Percentiles rank a stretch among this genome's conserved stretches.
Evolutionary conservation across 1,140 invertebrate genomes (phyloP).

Genomic region (Ceratosolen solmsi): DNA sequence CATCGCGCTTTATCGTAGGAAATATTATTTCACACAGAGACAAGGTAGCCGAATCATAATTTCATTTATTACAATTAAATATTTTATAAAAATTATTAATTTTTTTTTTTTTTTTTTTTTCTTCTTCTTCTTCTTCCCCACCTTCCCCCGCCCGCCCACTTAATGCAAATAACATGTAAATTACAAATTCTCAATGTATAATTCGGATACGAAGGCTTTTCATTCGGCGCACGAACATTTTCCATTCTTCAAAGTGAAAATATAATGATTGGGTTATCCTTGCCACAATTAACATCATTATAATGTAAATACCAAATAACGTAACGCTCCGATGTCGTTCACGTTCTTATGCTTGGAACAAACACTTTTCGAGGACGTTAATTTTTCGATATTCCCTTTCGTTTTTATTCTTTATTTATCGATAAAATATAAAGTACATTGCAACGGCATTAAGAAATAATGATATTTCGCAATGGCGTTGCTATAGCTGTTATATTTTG

Average conservation of each 20-base stretch:
- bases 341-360: slow-evolving; percentile 18
- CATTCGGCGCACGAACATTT: not conserved
- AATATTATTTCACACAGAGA: slow-evolving; percentile 28
- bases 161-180: not conserved
- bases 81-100: too few relatives aligned
- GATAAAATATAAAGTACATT: slow-evolving; percentile 31
- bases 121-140: too few relatives aligned
- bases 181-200: not conserved
- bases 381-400: slow-evolving; percentile 41
- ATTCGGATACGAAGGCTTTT: not conserved
- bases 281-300: slow-evolving; percentile 37
- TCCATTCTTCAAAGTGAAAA: slow-evolving; percentile 4
- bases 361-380: slow-evolving; percentile 25
- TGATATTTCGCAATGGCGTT: not conserved
- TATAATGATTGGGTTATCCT: slow-evolving; percentile 44
- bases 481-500: slow-evolving; percentile 33
- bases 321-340: slow-evolving; percentile 30
- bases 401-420: slow-evolving; percentile 38
- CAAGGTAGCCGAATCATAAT: slow-evolving; percentile 48
- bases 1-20: slow-evolving; percentile 37
- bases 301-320: slow-evolving; percentile 49
- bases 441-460: not conserved
- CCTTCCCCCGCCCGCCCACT: too few relatives aligned
- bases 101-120: slow-evolving; percentile 37
- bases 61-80: too few relatives aligned